Percentiles rank a stretch among this genome's conserved stretches.
phyloP scores from a whole-genome alignment of 1,140 invertebrate species.

The Lasaia peninsularis region DNA sequence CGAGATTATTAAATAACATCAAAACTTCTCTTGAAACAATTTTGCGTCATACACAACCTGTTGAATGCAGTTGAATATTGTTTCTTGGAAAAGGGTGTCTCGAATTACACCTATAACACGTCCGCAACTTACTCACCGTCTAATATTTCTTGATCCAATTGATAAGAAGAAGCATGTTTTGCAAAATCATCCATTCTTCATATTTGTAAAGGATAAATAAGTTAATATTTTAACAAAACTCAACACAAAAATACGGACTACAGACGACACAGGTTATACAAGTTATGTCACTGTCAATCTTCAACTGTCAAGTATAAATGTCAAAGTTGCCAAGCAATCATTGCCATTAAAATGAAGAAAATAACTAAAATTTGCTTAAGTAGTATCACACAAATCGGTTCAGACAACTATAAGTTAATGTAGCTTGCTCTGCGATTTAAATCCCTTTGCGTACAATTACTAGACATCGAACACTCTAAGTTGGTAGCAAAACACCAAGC shows the following conservation, averaged over 20 bases:
- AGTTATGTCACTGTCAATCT: neutral
- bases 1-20: slow-evolving; percentile 21
- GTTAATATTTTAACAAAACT: slow-evolving; percentile 35
- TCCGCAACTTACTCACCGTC: slow-evolving; percentile 44
- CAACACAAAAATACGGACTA: slow-evolving; percentile 38
- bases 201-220: slow-evolving; percentile 44
- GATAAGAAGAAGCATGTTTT: slow-evolving; percentile 62
- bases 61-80: slow-evolving; percentile 55
- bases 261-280: slow-evolving; percentile 22
- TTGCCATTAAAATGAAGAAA: too few species aligned
- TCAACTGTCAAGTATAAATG: slow-evolving; percentile 1
- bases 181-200: slow-evolving; percentile 74
- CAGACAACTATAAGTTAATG: too few species aligned
- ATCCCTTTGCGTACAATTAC: too few species aligned
- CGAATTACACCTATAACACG: slow-evolving; percentile 42
- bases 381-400: too few species aligned
- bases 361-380: too few species aligned
- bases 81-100: slow-evolving; percentile 48
- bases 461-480: too few species aligned
- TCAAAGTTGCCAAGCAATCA: too few species aligned
- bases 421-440: too few species aligned
- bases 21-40: slow-evolving; percentile 28
- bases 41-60: slow-evolving; percentile 61
- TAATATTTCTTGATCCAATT: slow-evolving; percentile 67
- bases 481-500: too few species aligned